Percentiles rank a stretch among this genome's conserved stretches.
These are phyloP conservation scores for Actinemys pallida DNA, from an alignment of 2,113 vertebrate species.

Conservation along the genomic window DNA sequence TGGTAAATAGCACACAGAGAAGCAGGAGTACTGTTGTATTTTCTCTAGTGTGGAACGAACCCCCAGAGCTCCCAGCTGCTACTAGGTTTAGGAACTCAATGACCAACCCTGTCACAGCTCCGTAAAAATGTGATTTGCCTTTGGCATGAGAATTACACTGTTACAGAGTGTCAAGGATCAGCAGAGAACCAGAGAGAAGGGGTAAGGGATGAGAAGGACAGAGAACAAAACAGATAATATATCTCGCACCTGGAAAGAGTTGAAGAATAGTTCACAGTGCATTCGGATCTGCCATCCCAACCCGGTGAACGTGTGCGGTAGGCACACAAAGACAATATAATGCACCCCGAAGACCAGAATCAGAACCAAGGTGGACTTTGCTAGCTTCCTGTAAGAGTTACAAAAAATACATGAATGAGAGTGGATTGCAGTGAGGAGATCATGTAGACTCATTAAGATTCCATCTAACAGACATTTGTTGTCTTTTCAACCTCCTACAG, in stretches of 20 bases:
- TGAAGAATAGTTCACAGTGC: constrained; percentile 94
- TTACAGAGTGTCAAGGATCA: neutral
- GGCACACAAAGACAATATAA: constrained; percentile 90
- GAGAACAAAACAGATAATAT: neutral
- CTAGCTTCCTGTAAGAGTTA: constrained; percentile 84
- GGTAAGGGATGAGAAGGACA: neutral
- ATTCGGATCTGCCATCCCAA: constrained; percentile 90
- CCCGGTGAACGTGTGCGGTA: constrained; percentile 87
- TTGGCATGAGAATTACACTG: neutral
- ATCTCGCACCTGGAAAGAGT: constrained; percentile 89
- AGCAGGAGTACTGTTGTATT: neutral
- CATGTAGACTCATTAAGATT: neutral
- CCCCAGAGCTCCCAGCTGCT: neutral
- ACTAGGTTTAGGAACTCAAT: neutral
- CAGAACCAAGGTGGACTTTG: constrained; percentile 90
- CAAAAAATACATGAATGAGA: neutral
- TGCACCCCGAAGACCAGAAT: constrained; percentile 92
- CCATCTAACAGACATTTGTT: neutral
- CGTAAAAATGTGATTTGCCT: neutral
- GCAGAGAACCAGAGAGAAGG: neutral
- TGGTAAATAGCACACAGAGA: too few relatives aligned
- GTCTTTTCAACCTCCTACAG: neutral
- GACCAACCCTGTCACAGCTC: neutral
- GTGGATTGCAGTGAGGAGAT: neutral
- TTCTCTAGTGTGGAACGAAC: neutral